Base-by-base conservation (phyloP, 2,888 invertebrate genomes). In the Linyphia triangularis region DNA sequence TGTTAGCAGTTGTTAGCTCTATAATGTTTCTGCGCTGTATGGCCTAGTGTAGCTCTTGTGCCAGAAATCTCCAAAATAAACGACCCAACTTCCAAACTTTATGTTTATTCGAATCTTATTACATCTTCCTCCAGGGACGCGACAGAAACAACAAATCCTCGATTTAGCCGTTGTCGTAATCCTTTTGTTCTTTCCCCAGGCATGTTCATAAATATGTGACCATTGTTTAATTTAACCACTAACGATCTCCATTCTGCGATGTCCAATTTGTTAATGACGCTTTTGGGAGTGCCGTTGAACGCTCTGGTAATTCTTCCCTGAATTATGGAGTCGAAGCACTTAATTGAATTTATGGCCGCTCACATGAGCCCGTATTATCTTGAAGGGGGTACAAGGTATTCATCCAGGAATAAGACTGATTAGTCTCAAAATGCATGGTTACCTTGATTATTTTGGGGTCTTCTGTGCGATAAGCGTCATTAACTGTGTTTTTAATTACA, bases 231-330 rank as follows among this genome's bases (percentile, higher is more conserved):
- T 67, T 67, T 75, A 51, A 75, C 73, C 73, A 22, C 40, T 65
- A 61, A 61, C 72, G 69, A 67, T 22, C 81, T 26, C 5, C 28
- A 33, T 24, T 30, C 70, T 57, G 51, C 61, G 3, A 37, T 72
- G 72, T 82, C 73, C 73, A 73, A 85, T 85, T 85, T 77, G 84
- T 77, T 85, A 77, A 85, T 75, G 84, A 73, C 69, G 83, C 63
- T 83, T 73, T 73, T 43, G 63, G 83, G 83, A 73, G 51, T 40
- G 63, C 57, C 72, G 26, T 81, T 81, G 57, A 82, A 43, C 82
- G 40, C 26, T 40, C 70, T 67, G 75, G 51, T 84, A 84, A 84
- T 65, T 84, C 84, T 84, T 84, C 61, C 67, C 67, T 37, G 67
- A 75, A 77, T 82, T 85, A 85, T 85, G 59, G 75, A 57, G 28